Evolutionary conservation across 92 coral and sea anemone genomes (phyloP).

Genomic region (Heteractis magnifica): DNA sequence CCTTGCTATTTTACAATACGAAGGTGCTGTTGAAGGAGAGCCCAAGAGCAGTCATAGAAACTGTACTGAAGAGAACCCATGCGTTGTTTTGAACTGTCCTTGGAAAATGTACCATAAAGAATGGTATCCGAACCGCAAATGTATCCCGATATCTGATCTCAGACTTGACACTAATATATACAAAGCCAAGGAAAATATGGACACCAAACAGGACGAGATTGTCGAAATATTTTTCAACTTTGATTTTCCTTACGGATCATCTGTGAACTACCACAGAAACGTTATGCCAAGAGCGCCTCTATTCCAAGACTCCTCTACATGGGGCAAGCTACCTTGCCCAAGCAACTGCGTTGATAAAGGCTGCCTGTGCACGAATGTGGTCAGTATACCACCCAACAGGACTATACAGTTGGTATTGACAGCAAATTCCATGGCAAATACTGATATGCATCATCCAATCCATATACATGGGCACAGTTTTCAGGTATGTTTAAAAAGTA

Average conservation of each 20-base stretch:
- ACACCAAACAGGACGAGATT: constrained; percentile 14
- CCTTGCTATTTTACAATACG: constrained; percentile 48
- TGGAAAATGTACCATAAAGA: constrained; percentile 34
- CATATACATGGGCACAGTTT: constrained; percentile 66
- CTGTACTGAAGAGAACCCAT: constrained; percentile 43
- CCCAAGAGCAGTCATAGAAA: constrained; percentile 31
- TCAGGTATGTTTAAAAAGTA: constrained; percentile 23
- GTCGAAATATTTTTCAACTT: constrained; percentile 49
- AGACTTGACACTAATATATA: constrained; percentile 27
- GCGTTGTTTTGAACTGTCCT: constrained; percentile 61
- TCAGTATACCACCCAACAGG: constrained; percentile 58
- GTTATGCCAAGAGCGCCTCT: constrained; percentile 55
- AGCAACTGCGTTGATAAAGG: constrained; percentile 46
- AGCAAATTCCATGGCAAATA: constrained; percentile 13
- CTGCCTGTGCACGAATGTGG: constrained; percentile 52
- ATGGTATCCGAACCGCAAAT: constrained; percentile 53
- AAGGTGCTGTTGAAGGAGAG: constrained; percentile 18
- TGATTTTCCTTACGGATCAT: constrained; percentile 43
- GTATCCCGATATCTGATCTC: constrained; percentile 37
- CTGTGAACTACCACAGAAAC: constrained; percentile 46
- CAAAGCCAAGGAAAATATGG: background rate
- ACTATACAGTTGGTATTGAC: constrained; percentile 58
- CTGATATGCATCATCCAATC: constrained; percentile 50
- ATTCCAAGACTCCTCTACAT: constrained; percentile 56
- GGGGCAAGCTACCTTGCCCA: constrained; percentile 62